Base-by-base conservation (phyloP, 2,888 invertebrate species). In the Linnaemya tessellans region DNA sequence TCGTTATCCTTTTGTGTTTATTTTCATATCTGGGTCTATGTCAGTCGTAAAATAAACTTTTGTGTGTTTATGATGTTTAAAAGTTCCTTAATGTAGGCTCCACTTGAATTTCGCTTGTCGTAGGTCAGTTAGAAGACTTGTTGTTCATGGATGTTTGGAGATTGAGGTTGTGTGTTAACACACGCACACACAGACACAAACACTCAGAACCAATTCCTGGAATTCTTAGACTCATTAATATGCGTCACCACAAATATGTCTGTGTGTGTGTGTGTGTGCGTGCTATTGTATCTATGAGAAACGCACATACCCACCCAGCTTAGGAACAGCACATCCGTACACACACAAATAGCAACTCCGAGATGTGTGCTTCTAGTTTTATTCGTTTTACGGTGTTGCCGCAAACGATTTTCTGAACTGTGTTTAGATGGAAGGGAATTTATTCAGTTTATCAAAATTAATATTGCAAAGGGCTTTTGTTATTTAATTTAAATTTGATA, bases 121-220 rank as follows among this genome's bases (percentile, higher is more conserved):
- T 77, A 82, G 82, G 77, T 82, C 82, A 82, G 82, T 82, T 82
- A 58, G 5, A 11, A 20, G 4, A 60, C 38, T 9, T 68, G 18
- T 68, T 65, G 30, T 41, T 18, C 25, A 35, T 51, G 49, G 46
- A 10, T 35, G 18, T 30, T 46, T 58, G 2, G 58, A 11, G 25
- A 20, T 18, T 62, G 22, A 54, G 38, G 41, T 35, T 20, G n/a
- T 18, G 35, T 49, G n/a, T 30, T 30, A 2, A 30, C 30, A 30
- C 30, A 30, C 30, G 5, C 30, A 30, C 30, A 30, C 30, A 30
- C 30, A 30, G 3, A 30, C 30, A 30, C 30, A 30, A 2, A 30
- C 30, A 30, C 30, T 30, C 30, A 30, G 3, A 5, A 30, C 3
- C 30, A 3, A 30, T 30, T 30, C 2, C 30, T 30, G 30, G 5